Evolutionary conservation across 2,888 invertebrate species (phyloP), one percentile per base, ranked within the genome.

Genomic region (Sycophila texana): DNA sequence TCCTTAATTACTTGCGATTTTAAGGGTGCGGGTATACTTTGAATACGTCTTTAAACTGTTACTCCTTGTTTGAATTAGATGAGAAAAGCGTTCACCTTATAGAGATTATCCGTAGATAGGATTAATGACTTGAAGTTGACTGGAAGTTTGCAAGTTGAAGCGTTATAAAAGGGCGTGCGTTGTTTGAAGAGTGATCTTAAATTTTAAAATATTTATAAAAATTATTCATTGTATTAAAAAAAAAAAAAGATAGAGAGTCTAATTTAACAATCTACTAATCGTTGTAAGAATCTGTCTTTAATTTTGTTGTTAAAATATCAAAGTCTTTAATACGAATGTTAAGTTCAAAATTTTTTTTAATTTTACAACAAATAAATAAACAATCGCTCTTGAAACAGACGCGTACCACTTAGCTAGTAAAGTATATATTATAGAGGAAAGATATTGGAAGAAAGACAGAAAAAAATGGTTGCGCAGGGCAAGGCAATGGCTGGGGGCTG

Each of bases 401-500:
- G 10, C 39, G 39, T 10, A 10, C 39, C 39, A 39, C 10, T 39
- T 39, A 39, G 39, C 39, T 39, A 39, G 39, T 10, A 7, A 39
- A 7, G 10, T 1, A 39, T n/a, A n/a, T n/a, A n/a, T n/a, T n/a
- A n/a, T 1, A 7, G 10, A 39, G 39, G 1, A 60, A 60, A 57
- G 61, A 26, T 10, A 61, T 12, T 12, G 58, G 0, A 47, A 39
- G 10, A 63, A 65, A 47, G 47, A 57, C 49, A 57, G 13, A 66
- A 61, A 61, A 66, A 53, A 55, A 79, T 77, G 58, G 86, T 87
- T 87, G 88, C 87, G 87, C 89, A 90, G 89, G 89, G 89, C 86
- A 90, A 90, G 86, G 84, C 89, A 86, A 86, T 89, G 89, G 84
- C 89, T 84, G 89, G 90, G 84, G 86, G 88, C 83, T 91, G 91